phyloP scores from a whole-genome alignment of 1,140 invertebrate genomes.

The Trichonephila clavipes region DNA sequence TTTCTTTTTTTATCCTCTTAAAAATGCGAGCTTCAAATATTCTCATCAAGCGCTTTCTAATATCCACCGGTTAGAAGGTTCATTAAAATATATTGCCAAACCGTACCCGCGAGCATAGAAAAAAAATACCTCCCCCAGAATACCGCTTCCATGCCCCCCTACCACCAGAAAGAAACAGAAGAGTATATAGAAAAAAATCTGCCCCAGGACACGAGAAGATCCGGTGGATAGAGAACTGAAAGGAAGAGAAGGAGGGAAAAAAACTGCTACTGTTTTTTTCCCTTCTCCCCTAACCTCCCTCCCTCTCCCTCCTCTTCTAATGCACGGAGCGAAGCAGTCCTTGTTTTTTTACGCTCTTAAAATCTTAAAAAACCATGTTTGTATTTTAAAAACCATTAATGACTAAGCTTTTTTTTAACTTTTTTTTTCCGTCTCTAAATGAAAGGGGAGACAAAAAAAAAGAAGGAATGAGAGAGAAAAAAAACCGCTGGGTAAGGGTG shows the following conservation, averaged over 20 bases:
- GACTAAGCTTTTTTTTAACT: conserved; percentile 73
- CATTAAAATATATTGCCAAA: conserved; percentile 77
- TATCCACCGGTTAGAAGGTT: conserved; percentile 76
- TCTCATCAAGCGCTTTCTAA: conserved; percentile 77
- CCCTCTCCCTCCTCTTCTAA: conserved; percentile 23
- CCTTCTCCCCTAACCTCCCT: background rate
- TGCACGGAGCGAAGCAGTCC: conserved; percentile 70
- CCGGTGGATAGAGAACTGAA: conserved; percentile 67
- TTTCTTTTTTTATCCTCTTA: conserved; percentile 60
- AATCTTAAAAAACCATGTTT: conserved; percentile 77
- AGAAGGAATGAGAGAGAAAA: conserved; percentile 37
- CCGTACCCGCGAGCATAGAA: conserved; percentile 72
- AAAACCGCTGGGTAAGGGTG: conserved; percentile 47
- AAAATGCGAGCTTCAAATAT: conserved; percentile 76
- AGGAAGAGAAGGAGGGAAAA: conserved; percentile 48
- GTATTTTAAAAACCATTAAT: conserved; percentile 77
- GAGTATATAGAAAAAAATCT: conserved; percentile 54
- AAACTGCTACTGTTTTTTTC: conserved; percentile 44
- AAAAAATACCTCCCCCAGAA: conserved; percentile 57
- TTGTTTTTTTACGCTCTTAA: conserved; percentile 77
- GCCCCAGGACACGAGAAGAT: conserved; percentile 69
- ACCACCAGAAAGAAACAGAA: conserved; percentile 33
- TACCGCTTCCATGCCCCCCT: conserved; percentile 60
- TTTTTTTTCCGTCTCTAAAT: conserved; percentile 71
- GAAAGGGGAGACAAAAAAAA: conserved; percentile 75